These are phyloP conservation scores for Halocynthia roretzi DNA, from an alignment of 23 tunicate genomes.

Conservation along the genomic window DNA sequence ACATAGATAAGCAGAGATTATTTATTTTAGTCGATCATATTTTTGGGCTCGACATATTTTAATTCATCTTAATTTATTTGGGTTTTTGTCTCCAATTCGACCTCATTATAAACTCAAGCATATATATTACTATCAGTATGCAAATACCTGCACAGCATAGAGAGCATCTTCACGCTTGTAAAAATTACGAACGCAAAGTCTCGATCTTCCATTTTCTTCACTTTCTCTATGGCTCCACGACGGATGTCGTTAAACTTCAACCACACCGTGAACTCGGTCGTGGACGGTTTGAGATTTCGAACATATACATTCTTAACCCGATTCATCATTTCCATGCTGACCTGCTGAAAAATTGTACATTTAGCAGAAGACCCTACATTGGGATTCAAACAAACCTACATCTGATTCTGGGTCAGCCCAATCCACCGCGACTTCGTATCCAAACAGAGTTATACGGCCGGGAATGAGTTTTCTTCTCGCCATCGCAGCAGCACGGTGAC, in stretches of 20 bases:
- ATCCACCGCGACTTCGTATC: constrained; percentile 87
- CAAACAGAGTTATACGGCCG: constrained; percentile 88
- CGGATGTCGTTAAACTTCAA: constrained; percentile 67
- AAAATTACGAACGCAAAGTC: constrained; percentile 99
- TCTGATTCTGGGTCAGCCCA: constrained; percentile 99
- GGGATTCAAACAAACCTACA: constrained; percentile 30
- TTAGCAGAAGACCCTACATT: neutral
- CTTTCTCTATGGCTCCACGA: constrained; percentile 88
- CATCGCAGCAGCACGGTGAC: constrained; percentile 96
- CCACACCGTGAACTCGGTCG: constrained; percentile 64
- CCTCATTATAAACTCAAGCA: no score
- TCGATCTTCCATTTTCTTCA: constrained; percentile 87
- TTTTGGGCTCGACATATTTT: no score
- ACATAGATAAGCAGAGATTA: no score
- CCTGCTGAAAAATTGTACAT: constrained; percentile 33
- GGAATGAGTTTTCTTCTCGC: constrained; percentile 89
- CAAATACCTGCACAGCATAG: constrained; percentile 63
- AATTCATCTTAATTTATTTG: no score
- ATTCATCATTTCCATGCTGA: constrained; percentile 61
- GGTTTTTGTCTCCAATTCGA: no score
- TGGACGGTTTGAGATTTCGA: constrained; percentile 71
- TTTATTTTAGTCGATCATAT: no score
- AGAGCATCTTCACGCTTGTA: constrained; percentile 83
- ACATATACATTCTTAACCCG: constrained; percentile 89
- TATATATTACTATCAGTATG: no score